Evolutionary conservation across 2,888 invertebrate species (phyloP), one percentile per base, ranked within the genome.

Genomic region (Antheraea assamensis): DNA sequence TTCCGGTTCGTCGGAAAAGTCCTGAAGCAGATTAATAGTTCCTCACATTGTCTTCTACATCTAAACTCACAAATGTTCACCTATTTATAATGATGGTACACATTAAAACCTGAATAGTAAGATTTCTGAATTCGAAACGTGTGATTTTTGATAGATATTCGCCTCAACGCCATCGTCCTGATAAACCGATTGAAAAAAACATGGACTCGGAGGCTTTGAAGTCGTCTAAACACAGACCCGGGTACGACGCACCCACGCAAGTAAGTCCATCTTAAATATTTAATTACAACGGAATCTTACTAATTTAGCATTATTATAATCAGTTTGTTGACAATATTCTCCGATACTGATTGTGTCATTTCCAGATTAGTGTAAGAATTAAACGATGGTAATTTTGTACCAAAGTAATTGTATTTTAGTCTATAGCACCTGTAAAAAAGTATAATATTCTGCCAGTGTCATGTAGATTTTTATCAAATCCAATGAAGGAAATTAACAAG

Each of bases 161-260:
- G 0, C 90, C 90, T 17, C 35, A 70, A 47, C 84, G 78, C 21
- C 85, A 79, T 13, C 82, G 80, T 17, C 21, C 76, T 0, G 86
- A 85, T 7, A 87, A 87, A 72, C 74, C 79, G 3, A 75, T 80
- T 5, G 85, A 84, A 24, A 86, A 85, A 72, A 82, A 81, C 64
- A 73, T 74, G 27, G 78, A 71, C 31, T 19, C 61, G 27, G 78
- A 73, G 52, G 80, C 72, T 35, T 76, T 79, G 68, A 76, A 68
- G 35, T 10, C 35, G 17, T 35, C 75, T 47, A 92, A 92, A 75
- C 81, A 83, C 58, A 81, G 91, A 31, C 90, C 92, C 0, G 90
- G 92, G 0, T 92, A 92, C 78, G 91, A 91, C 4, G 68, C 21
- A 71, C 83, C 89, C 0, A 4, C 76, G 0, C 87, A 88, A 83